Conservation (phyloP, 2,888 invertebrate genomes). For the Oligia fasciuncula region DNA sequence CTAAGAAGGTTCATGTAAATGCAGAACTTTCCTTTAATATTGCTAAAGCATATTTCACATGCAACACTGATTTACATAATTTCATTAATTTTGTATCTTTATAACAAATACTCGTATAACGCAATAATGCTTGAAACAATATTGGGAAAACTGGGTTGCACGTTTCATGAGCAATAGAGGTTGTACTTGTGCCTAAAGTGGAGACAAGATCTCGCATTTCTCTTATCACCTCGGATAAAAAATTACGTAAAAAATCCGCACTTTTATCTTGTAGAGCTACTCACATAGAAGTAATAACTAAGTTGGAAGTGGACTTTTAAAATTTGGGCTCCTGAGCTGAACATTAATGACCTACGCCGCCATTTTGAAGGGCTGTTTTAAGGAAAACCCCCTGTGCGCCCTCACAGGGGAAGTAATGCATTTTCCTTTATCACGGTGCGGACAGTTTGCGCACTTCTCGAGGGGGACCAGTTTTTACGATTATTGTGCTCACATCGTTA, state of each 20-base stretch:
- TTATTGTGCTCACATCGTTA: conserved; percentile 86
- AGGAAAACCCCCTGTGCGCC: conserved; percentile 81
- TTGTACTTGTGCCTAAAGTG: conserved; percentile 20
- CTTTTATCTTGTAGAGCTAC: conserved; percentile 69
- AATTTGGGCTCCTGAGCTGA: conserved; percentile 82
- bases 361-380: conserved; percentile 85
- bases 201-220: conserved; percentile 16
- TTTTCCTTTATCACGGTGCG: conserved; percentile 88
- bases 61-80: conserved; percentile 16
- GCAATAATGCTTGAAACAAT: conserved; percentile 21
- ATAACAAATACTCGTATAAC: background rate
- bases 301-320: conserved; percentile 83
- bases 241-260: conserved; percentile 48
- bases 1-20: conserved; percentile 24
- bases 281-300: conserved; percentile 74
- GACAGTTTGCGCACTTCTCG: conserved; percentile 86
- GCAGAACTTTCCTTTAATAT: conserved; percentile 29
- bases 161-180: conserved; percentile 6
- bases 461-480: conserved; percentile 87
- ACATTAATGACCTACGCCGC: conserved; percentile 85
- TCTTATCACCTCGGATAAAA: conserved; percentile 40
- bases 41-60: conserved; percentile 27
- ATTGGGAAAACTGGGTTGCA: conserved; percentile 23
- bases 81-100: background rate
- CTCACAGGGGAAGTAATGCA: conserved; percentile 87